These are phyloP conservation scores for Adrianichthys oophorus DNA, from an alignment of 2,797 vertebrate genomes.

Conservation along the genomic window DNA sequence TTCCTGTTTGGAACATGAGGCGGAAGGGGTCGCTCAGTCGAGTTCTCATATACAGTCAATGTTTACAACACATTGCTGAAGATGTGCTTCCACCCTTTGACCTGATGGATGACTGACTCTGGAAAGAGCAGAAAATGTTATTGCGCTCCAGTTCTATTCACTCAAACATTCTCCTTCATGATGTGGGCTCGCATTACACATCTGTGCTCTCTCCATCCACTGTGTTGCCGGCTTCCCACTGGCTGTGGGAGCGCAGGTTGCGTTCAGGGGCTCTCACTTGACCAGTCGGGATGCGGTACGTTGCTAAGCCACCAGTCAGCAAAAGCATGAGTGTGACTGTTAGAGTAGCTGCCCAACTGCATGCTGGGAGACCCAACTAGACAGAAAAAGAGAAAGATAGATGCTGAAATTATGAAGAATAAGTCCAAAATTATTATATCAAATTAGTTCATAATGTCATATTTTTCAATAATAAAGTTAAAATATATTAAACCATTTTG, in stretches of 20 bases:
- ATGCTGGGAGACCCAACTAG: slow-evolving; percentile 76
- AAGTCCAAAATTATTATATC: too few species aligned
- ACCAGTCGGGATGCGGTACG: slow-evolving; percentile 60
- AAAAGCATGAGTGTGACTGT: slow-evolving; percentile 69
- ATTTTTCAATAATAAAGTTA: too few species aligned
- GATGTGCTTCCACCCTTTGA: slow-evolving; percentile 9
- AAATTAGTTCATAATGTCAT: too few species aligned
- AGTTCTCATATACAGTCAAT: neutral
- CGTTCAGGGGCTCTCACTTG: slow-evolving; percentile 67
- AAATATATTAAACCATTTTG: too few species aligned
- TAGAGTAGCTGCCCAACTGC: slow-evolving; percentile 76
- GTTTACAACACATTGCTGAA: neutral
- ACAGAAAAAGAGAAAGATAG: neutral
- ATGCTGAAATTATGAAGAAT: too few species aligned
- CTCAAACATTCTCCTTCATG: too few species aligned
- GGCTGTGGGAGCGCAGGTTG: slow-evolving; percentile 47
- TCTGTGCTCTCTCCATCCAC: slow-evolving; percentile 50
- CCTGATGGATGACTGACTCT: neutral
- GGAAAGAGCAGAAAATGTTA: too few species aligned
- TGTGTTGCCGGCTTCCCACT: slow-evolving; percentile 48
- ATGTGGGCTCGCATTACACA: slow-evolving; percentile 38
- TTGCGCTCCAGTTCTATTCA: too few species aligned
- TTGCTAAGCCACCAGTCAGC: slow-evolving; percentile 55
- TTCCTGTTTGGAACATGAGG: too few species aligned
- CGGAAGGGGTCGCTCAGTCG: too few species aligned